A percentile compares a stretch with the other conserved stretches of the same genome.
Conservation (phyloP, 2,113 vertebrate species). For the Podarcis muralis region DNA sequence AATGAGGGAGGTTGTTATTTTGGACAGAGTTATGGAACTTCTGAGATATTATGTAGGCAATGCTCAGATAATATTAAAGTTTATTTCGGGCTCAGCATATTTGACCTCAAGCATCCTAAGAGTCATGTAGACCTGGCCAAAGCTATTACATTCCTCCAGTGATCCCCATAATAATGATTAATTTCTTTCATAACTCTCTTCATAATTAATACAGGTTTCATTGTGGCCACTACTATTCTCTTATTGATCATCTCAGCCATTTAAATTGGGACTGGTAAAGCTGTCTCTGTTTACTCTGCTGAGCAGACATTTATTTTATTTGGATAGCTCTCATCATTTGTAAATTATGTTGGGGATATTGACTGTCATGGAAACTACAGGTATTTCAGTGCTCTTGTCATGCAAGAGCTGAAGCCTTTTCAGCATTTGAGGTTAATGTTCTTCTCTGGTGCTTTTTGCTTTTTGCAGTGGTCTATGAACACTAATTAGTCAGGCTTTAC, state of each 20-base stretch:
- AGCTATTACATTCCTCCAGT: constrained; percentile 72
- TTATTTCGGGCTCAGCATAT: constrained; percentile 73
- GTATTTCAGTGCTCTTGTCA: constrained; percentile 58
- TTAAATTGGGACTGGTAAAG: constrained; percentile 70
- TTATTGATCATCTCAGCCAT: constrained; percentile 73
- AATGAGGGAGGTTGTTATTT: constrained; percentile 66
- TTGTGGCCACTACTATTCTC: constrained; percentile 71
- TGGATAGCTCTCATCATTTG: constrained; percentile 60
- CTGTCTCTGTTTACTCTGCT: constrained; percentile 73
- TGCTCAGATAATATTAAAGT: constrained; percentile 68
- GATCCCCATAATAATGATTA: constrained; percentile 71
- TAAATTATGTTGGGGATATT: constrained; percentile 57
- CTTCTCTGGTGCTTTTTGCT: constrained; percentile 55
- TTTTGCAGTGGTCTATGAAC: constrained; percentile 64
- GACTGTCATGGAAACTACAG: constrained; percentile 60
- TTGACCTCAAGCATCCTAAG: constrained; percentile 69
- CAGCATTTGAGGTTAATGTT: constrained; percentile 68
- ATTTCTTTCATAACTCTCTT: constrained; percentile 75
- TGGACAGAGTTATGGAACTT: constrained; percentile 65
- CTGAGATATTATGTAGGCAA: constrained; percentile 67
- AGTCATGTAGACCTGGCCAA: constrained; percentile 63
- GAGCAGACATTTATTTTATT: constrained; percentile 69
- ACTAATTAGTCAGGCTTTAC: constrained; percentile 69
- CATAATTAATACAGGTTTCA: constrained; percentile 78
- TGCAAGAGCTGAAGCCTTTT: constrained; percentile 51